Conservation (phyloP, 92 coral and sea anemone species). For the Umimayanthus chanpuru region DNA sequence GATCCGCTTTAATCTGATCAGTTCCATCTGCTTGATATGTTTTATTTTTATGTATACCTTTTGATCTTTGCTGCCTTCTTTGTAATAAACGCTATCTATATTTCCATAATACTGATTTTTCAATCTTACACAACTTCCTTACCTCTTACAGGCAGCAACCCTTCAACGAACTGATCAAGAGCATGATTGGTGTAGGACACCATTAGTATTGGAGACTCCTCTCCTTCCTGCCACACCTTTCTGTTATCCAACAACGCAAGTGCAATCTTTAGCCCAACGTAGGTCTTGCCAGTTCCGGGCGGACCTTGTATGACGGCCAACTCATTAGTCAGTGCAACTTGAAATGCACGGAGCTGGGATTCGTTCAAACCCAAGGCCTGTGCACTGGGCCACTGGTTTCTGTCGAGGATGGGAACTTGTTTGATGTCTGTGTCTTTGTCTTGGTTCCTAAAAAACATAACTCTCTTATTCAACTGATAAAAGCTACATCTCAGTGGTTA, state of each 20-base stretch:
- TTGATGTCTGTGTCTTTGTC: constrained; percentile 19
- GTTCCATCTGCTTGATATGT: too few relatives aligned
- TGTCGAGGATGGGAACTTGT: constrained; percentile 46
- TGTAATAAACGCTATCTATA: too few relatives aligned
- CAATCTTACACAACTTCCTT: not conserved
- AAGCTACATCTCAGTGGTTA: not conserved
- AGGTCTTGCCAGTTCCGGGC: constrained; percentile 97
- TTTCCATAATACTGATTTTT: too few relatives aligned
- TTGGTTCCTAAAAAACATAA: not conserved
- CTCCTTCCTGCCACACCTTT: constrained; percentile 53
- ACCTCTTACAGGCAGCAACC: constrained; percentile 52
- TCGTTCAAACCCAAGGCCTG: constrained; percentile 81
- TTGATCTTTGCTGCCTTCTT: too few relatives aligned
- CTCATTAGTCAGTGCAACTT: constrained; percentile 77
- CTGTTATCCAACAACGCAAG: constrained; percentile 69
- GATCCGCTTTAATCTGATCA: too few relatives aligned
- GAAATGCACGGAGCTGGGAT: constrained; percentile 87
- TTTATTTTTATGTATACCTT: too few relatives aligned
- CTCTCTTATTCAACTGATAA: not conserved
- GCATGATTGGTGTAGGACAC: constrained; percentile 94
- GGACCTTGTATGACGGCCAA: constrained; percentile 96
- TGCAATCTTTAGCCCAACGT: constrained; percentile 89
- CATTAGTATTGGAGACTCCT: constrained; percentile 74
- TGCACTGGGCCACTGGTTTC: constrained; percentile 77
- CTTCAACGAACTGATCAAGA: constrained; percentile 89